Conservation (phyloP, 2,888 invertebrate genomes). For the Hermaeophaga mercurialis region DNA sequence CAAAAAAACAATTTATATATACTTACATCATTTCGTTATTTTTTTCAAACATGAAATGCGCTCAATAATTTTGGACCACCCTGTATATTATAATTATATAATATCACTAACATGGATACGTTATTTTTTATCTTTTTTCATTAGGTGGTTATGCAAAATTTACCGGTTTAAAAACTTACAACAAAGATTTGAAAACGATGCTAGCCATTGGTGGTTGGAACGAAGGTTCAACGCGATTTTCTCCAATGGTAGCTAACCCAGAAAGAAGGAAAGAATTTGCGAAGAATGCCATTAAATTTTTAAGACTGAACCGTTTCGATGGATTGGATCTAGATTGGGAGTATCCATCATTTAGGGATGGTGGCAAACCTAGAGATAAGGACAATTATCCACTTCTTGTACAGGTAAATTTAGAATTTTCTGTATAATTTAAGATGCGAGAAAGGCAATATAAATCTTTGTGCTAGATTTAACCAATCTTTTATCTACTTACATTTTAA, state of each 20-base stretch:
- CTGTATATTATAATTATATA: too few species aligned
- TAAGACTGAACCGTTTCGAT: constrained; percentile 91
- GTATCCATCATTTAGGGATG: constrained; percentile 82
- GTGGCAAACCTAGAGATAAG: constrained; percentile 78
- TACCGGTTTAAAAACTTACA: constrained; percentile 90
- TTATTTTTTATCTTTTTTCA: too few species aligned
- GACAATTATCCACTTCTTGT: constrained; percentile 89
- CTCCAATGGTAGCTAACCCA: constrained; percentile 82
- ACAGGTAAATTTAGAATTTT: constrained; percentile 66
- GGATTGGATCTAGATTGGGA: constrained; percentile 94
- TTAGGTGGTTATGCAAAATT: constrained; percentile 93
- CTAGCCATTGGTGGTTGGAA: constrained; percentile 94
- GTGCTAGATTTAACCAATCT: too few species aligned
- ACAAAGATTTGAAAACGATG: constrained; percentile 87
- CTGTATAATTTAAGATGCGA: too few species aligned
- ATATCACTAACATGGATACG: too few species aligned
- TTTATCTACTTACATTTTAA: too few species aligned
- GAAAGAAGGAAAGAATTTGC: constrained; percentile 81
- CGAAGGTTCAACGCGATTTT: constrained; percentile 86
- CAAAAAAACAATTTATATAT: too few species aligned
- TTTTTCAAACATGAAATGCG: too few species aligned
- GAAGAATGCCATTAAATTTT: constrained; percentile 82
- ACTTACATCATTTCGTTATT: too few species aligned
- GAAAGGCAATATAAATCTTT: too few species aligned
- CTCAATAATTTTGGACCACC: too few species aligned